phyloP scores from a whole-genome alignment of 2,888 invertebrate species.

The Peribatodes rhomboidaria region DNA sequence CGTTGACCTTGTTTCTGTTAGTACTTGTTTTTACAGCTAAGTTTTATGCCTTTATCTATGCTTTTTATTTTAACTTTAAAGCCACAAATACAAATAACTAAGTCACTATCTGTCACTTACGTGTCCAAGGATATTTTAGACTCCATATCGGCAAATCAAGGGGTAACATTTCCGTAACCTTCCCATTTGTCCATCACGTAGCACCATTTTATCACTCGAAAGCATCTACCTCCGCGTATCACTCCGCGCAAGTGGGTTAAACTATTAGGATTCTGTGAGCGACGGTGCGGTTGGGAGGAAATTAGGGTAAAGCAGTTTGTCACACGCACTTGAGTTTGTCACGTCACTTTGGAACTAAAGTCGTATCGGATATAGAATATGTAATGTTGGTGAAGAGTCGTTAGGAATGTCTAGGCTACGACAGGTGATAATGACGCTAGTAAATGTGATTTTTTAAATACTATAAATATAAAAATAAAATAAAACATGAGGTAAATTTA shows the following conservation, averaged over 20 bases:
- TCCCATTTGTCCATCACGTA: conserved; percentile 17
- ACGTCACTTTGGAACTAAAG: conserved; percentile 39
- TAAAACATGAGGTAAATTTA: too few relatives aligned
- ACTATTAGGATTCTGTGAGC: conserved; percentile 44
- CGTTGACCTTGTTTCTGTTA: too few relatives aligned
- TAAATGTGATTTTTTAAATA: not conserved
- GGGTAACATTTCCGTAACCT: conserved; percentile 11
- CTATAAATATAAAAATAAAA: not conserved
- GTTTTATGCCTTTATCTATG: not conserved
- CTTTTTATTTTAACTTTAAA: not conserved
- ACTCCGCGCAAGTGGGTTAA: conserved; percentile 36
- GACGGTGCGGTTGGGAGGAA: conserved; percentile 38
- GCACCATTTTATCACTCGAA: conserved; percentile 17
- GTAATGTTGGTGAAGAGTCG: conserved; percentile 23
- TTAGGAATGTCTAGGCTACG: conserved; percentile 5
- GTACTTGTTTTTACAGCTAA: too few relatives aligned
- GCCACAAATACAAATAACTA: not conserved
- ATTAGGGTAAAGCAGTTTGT: conserved; percentile 44
- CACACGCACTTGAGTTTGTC: conserved; percentile 31
- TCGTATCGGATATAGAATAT: conserved; percentile 40
- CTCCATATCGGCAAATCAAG: conserved; percentile 6
- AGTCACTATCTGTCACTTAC: not conserved
- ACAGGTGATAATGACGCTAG: not conserved
- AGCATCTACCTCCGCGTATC: conserved; percentile 24
- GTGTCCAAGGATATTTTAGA: conserved; percentile 1